Conservation (phyloP, 2,888 invertebrate genomes). For the Empis livida region DNA sequence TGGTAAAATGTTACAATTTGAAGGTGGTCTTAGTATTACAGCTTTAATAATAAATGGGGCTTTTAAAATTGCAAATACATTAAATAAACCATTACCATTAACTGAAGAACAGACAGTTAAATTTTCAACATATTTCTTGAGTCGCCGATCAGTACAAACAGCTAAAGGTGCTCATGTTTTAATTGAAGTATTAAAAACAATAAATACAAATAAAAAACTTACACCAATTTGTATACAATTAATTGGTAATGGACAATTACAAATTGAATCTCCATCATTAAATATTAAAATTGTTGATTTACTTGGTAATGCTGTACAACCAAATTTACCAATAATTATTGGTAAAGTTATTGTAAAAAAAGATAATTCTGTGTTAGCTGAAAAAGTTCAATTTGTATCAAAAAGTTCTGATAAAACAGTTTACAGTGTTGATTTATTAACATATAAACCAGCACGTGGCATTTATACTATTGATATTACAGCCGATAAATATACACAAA, state of each 20-base stretch:
- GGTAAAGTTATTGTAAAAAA: conserved; percentile 36
- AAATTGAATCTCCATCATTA: conserved; percentile 58
- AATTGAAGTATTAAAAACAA: conserved; percentile 58
- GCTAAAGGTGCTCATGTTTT: conserved; percentile 71
- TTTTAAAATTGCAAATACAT: conserved; percentile 44
- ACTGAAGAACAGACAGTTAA: conserved; percentile 70
- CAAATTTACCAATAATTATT: conserved; percentile 19
- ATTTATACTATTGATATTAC: conserved; percentile 70
- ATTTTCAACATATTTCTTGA: conserved; percentile 80
- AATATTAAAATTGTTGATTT: conserved; percentile 61
- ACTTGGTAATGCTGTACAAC: conserved; percentile 52
- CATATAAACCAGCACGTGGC: conserved; percentile 68
- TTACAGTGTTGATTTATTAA: conserved; percentile 63
- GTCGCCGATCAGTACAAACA: conserved; percentile 77
- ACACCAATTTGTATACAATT: conserved; percentile 77
- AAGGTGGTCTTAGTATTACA: conserved; percentile 76
- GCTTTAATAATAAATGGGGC: conserved; percentile 47
- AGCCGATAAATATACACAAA: conserved; percentile 49
- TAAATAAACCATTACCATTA: conserved; percentile 55
- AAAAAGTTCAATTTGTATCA: conserved; percentile 45
- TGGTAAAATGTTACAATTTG: conserved; percentile 77
- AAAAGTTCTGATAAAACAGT: conserved; percentile 55
- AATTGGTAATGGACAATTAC: conserved; percentile 64
- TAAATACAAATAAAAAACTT: conserved; percentile 50
- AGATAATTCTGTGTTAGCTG: conserved; percentile 46